Base-by-base conservation (phyloP, 64 coral and sea anemone species). In the Stylophora pistillata region DNA sequence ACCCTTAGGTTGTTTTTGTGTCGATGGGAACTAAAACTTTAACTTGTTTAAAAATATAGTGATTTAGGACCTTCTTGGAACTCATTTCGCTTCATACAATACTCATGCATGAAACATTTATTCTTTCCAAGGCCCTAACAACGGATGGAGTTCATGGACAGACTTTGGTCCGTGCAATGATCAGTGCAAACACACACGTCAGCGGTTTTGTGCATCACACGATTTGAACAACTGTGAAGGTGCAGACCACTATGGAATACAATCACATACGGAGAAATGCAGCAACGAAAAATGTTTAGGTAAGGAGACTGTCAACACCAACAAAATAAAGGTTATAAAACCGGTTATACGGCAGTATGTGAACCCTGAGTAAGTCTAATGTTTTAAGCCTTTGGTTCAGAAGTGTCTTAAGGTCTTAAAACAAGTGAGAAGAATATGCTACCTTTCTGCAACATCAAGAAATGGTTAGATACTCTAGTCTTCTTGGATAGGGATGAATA, bases 141-240 rank as follows among this genome's bases (percentile, higher is more conserved):
- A 69, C 31, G 95, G 92, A 1, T 98, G 92, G 92, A 98, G 92
- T 28, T 65, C 73, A 4, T 98, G 95, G 95, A 91, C 89, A 53
- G 74, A 27, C 0, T 98, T 89, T 86, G 82, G 88, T 25, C 95
- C 95, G 59, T 98, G 95, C 62, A 79, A 85, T 56, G 55, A 20
- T 13, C 52, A 82, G 59, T 98, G 95, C 81, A 57, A 73, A 30
- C 94, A 98, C 53, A 32, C 63, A 16, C 89, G 95, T 30, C 95
- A 98, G 80, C 78, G 95, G 76, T 98, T 90, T 85, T 98, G 95
- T 52, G 81, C 91, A 52, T 98, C 92, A 83, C 57, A 75, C 28
- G 88, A 98, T 56, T 78, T 79, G 15, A 70, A n/a, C 73, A 85
- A 86, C 73, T 91, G 90, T 59, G 81, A 81, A 0, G 81, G 32